Conservation (phyloP, 2,113 vertebrate species). For the Octodon degus region DNA sequence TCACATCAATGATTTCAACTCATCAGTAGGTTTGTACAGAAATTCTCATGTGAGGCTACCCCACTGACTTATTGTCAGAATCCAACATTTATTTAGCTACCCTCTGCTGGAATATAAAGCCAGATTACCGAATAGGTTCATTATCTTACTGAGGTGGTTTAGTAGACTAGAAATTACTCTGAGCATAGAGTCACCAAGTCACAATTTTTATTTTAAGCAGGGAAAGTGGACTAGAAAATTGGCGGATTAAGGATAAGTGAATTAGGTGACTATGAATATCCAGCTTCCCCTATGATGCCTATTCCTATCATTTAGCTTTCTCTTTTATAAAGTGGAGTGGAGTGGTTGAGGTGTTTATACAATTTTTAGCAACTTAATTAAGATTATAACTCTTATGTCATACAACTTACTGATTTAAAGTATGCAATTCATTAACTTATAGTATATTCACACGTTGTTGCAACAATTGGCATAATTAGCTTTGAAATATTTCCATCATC, state of each 20-base stretch:
- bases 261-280: not conserved
- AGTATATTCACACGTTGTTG: conserved; percentile 4
- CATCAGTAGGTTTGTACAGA: not conserved
- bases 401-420: conserved; percentile 2
- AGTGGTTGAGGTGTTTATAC: not conserved
- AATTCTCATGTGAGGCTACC: not conserved
- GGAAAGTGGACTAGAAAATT: conserved; percentile 41
- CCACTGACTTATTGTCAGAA: not conserved
- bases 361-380: conserved; percentile 26
- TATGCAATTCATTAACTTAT: not conserved
- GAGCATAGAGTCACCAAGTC: not conserved
- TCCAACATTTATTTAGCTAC: not conserved
- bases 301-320: not conserved
- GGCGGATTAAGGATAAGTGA: not conserved
- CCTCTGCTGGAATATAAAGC: not conserved
- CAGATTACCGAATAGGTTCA: not conserved
- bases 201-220: not conserved
- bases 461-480: not conserved
- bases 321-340: not conserved
- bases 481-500: conserved; percentile 22
- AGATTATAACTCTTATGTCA: not conserved
- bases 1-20: not conserved
- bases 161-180: not conserved
- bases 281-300: not conserved
- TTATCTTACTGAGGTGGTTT: not conserved